Conservation (phyloP, 2,888 invertebrate species). For the Malthinus flaveolus region DNA sequence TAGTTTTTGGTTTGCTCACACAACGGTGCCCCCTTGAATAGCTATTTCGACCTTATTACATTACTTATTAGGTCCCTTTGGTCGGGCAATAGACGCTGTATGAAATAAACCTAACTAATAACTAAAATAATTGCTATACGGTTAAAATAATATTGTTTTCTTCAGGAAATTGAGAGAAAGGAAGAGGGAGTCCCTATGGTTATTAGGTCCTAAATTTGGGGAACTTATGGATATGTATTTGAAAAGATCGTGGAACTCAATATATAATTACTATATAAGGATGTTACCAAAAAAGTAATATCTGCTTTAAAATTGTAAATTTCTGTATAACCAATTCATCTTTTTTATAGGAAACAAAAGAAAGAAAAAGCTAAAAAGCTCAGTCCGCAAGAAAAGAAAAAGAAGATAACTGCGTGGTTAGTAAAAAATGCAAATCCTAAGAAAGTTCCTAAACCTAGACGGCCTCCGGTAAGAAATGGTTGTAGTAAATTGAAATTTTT, state of each 20-base stretch:
- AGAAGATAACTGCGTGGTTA: conserved; percentile 40
- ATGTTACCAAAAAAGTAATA: conserved; percentile 8
- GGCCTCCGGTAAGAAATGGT: conserved; percentile 28
- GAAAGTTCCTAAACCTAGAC: conserved; percentile 26
- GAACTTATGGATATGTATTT: conserved; percentile 28
- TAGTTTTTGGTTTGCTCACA: not conserved
- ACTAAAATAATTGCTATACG: too few relatives aligned
- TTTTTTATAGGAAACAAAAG: conserved; percentile 6
- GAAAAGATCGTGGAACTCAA: conserved; percentile 27
- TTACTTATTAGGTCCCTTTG: too few relatives aligned
- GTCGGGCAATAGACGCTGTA: too few relatives aligned
- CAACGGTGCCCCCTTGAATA: too few relatives aligned
- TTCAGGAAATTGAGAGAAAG: conserved; percentile 20
- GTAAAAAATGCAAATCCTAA: conserved; percentile 45
- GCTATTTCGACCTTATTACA: too few relatives aligned
- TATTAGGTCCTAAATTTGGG: conserved; percentile 21
- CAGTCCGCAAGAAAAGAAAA: conserved; percentile 21
- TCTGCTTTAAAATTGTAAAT: not conserved
- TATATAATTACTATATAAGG: conserved; percentile 33
- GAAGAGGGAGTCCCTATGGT: conserved; percentile 12
- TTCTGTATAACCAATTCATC: not conserved
- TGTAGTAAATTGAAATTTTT: conserved; percentile 10
- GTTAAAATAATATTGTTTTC: not conserved
- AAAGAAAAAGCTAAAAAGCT: conserved; percentile 8
- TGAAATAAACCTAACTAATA: too few relatives aligned